A percentile compares a stretch with the other conserved stretches of the same genome.
Evolutionary conservation across 2,888 invertebrate species (phyloP).

Genomic region (Rutpela maculata): DNA sequence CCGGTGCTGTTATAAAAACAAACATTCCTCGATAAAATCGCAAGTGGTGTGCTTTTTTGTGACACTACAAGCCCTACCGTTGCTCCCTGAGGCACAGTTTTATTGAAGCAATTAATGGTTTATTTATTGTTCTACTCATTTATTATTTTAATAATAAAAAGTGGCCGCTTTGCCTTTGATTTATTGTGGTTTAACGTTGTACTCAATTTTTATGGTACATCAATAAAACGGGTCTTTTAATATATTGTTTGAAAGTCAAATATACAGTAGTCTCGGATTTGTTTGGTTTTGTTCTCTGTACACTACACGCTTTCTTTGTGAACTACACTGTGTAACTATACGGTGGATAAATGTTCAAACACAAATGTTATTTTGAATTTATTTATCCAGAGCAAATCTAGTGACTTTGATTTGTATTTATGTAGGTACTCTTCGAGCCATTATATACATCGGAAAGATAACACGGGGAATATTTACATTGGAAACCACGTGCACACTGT

Average conservation of each 20-base stretch:
- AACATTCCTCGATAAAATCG: neutral
- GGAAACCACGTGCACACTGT: conserved; percentile 62
- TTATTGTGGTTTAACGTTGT: conserved; percentile 27
- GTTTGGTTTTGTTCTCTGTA: conserved; percentile 39
- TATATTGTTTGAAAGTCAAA: conserved; percentile 32
- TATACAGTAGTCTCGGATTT: conserved; percentile 38
- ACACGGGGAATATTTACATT: conserved; percentile 59
- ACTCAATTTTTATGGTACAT: conserved; percentile 30
- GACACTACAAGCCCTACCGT: neutral
- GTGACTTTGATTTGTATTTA: conserved; percentile 59
- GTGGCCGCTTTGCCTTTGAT: conserved; percentile 19
- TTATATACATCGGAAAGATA: conserved; percentile 52
- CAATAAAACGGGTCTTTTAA: conserved; percentile 12
- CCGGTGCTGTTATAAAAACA: neutral
- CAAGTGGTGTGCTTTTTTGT: conserved; percentile 9
- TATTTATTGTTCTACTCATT: neutral
- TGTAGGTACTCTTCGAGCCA: conserved; percentile 52
- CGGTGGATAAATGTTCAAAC: conserved; percentile 46
- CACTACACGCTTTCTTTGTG: conserved; percentile 34
- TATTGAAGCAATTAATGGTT: neutral
- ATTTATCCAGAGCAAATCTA: conserved; percentile 58
- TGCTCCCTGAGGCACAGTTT: conserved; percentile 5
- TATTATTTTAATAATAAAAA: conserved; percentile 15
- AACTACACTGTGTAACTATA: conserved; percentile 49
- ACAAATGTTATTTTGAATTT: conserved; percentile 53